Conservation (phyloP, 2,888 invertebrate species). For the Cinara cedri region DNA sequence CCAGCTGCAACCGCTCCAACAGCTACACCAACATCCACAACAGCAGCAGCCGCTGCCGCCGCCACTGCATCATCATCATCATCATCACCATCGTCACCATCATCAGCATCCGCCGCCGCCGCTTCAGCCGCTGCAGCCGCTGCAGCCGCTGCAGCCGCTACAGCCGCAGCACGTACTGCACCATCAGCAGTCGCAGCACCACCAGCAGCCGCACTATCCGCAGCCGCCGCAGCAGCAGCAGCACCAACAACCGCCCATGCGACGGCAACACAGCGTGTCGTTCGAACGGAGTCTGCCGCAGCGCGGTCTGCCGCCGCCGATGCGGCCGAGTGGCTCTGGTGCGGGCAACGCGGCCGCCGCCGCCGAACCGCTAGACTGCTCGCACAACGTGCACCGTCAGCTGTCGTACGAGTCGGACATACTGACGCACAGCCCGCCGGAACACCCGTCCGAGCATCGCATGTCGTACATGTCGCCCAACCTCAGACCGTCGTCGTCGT, state of each 20-base stretch:
- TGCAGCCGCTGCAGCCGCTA: not conserved
- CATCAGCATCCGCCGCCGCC: not conserved
- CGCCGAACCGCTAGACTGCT: not conserved
- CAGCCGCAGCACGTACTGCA: not conserved
- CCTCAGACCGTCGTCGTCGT: slow-evolving; percentile 43
- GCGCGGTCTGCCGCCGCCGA: not conserved
- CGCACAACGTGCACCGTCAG: slow-evolving; percentile 37
- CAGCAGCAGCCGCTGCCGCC: accelerated
- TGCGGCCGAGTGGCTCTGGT: too few relatives aligned
- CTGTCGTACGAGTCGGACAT: slow-evolving; percentile 55
- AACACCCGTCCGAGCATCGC: slow-evolving; percentile 62
- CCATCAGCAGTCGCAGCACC: not conserved
- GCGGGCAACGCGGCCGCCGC: not conserved
- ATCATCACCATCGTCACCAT: not conserved
- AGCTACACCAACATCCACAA: not conserved
- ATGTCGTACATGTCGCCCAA: slow-evolving; percentile 55
- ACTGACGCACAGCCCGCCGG: slow-evolving; percentile 61
- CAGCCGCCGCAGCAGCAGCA: slow-evolving; percentile 13
- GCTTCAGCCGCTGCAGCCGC: not conserved
- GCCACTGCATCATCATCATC: accelerated
- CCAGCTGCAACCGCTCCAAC: not conserved
- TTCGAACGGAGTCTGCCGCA: slow-evolving; percentile 40
- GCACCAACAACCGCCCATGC: slow-evolving; percentile 12
- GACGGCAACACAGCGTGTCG: slow-evolving; percentile 52
- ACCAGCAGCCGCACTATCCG: not conserved